These are phyloP conservation scores for Drosophila helvetica DNA, from an alignment of 2,888 invertebrate genomes.

Conservation along the genomic window DNA sequence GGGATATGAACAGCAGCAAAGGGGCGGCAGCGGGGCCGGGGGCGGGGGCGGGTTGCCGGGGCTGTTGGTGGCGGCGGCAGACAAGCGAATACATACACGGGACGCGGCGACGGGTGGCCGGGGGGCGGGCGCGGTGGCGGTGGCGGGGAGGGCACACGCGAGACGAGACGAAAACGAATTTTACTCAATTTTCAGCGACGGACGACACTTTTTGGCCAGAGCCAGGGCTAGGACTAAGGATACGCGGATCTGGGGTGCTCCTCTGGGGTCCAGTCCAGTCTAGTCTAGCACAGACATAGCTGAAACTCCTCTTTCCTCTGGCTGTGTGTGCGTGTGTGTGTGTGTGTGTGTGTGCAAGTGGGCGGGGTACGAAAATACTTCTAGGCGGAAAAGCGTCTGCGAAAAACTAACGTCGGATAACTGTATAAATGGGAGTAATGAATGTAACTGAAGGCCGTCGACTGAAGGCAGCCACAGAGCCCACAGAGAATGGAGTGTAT, in stretches of 20 bases:
- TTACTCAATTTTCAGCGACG: background rate
- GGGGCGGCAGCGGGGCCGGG: conserved; percentile 7
- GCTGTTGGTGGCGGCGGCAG: conserved; percentile 55
- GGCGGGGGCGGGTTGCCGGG: conserved; percentile 44
- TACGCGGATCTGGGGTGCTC: conserved; percentile 1
- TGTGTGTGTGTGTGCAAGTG: conserved; percentile 18
- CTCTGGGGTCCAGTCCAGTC: background rate
- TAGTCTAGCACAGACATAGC: conserved; percentile 7
- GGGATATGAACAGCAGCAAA: conserved; percentile 46
- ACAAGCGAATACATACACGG: conserved; percentile 75
- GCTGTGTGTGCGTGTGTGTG: conserved; percentile 15
- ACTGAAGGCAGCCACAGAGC: conserved; percentile 56
- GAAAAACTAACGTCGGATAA: conserved; percentile 77
- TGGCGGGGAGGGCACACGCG: background rate
- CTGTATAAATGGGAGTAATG: conserved; percentile 59
- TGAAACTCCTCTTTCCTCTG: background rate
- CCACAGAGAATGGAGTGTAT: conserved; percentile 25
- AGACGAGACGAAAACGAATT: background rate
- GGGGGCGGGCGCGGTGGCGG: conserved; percentile 20
- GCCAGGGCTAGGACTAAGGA: background rate
- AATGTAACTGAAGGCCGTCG: conserved; percentile 71
- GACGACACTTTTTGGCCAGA: background rate
- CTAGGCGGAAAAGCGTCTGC: conserved; percentile 76
- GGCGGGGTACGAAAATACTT: conserved; percentile 52
- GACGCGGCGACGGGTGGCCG: conserved; percentile 30